Conservation (phyloP, 2,797 vertebrate species). For the Cossypha dichroa region DNA sequence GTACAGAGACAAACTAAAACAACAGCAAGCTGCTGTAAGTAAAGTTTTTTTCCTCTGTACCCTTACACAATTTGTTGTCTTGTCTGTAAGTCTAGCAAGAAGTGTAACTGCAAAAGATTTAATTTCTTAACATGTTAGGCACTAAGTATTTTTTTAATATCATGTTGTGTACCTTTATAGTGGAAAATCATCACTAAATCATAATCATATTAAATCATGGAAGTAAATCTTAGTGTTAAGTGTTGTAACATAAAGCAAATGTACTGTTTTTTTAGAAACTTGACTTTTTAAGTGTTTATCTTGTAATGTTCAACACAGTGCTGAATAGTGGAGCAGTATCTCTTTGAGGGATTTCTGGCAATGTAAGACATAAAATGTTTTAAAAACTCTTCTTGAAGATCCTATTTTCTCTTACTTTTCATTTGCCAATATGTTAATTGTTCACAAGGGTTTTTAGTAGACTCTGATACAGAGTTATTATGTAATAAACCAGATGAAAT, state of each 20-base stretch:
- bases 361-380: not conserved
- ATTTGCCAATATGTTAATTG: not conserved
- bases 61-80: not conserved
- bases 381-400: not conserved
- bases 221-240: not conserved
- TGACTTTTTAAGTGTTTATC: not conserved
- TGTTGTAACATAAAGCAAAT: not conserved
- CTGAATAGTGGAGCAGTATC: not conserved
- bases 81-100: not conserved
- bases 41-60: not conserved
- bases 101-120: not conserved
- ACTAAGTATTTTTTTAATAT: not conserved
- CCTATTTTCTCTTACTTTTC: not conserved
- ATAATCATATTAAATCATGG: not conserved
- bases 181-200: not conserved
- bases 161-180: not conserved
- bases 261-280: not conserved
- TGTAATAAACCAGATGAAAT: not conserved
- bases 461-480: not conserved
- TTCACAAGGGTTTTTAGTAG: not conserved
- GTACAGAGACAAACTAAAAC: constrained; percentile 92
- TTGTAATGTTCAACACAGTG: not conserved
- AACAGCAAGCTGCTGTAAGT: constrained; percentile 95
- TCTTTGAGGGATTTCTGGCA: not conserved
- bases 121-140: not conserved